Evolutionary conservation across 2,888 invertebrate species (phyloP).

Genomic region (Zootermopsis nevadensis): DNA sequence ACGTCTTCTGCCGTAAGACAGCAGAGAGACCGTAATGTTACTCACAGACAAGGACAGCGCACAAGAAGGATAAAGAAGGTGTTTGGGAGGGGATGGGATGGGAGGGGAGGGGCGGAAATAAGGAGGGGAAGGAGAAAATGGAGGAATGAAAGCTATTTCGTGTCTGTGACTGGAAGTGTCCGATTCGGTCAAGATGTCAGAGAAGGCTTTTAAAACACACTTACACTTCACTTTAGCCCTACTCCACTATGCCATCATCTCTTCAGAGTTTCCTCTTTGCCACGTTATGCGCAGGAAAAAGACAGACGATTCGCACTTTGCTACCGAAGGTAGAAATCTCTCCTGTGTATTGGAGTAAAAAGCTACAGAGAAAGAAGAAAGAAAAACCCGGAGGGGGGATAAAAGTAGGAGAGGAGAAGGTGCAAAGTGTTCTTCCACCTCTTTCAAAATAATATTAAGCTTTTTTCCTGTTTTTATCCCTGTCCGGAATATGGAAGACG

Average conservation of each 20-base stretch:
- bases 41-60: background rate
- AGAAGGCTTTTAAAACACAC: slow-evolving; percentile 66
- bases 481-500: slow-evolving; percentile 3
- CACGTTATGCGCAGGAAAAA: background rate
- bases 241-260: slow-evolving; percentile 48
- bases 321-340: slow-evolving; percentile 24
- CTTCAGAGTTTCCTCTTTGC: slow-evolving; percentile 47
- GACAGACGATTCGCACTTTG: slow-evolving; percentile 37
- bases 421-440: slow-evolving; percentile 24
- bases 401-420: slow-evolving; percentile 34
- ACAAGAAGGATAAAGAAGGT: slow-evolving; percentile 1
- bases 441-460: slow-evolving; percentile 37
- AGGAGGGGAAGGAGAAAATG: slow-evolving; percentile 35
- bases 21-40: background rate
- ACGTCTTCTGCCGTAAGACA: too few relatives aligned
- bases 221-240: slow-evolving; percentile 57
- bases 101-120: background rate
- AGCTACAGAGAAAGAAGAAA: slow-evolving; percentile 29
- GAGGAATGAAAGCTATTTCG: slow-evolving; percentile 65
- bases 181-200: slow-evolving; percentile 67
- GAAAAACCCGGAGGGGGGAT: slow-evolving; percentile 7
- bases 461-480: slow-evolving; percentile 21
- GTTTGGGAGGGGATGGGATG: background rate
- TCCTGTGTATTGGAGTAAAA: slow-evolving; percentile 42
- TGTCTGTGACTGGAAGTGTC: slow-evolving; percentile 64